Conservation (phyloP, 2,113 vertebrate species). For the Sarotherodon lohbergeri region DNA sequence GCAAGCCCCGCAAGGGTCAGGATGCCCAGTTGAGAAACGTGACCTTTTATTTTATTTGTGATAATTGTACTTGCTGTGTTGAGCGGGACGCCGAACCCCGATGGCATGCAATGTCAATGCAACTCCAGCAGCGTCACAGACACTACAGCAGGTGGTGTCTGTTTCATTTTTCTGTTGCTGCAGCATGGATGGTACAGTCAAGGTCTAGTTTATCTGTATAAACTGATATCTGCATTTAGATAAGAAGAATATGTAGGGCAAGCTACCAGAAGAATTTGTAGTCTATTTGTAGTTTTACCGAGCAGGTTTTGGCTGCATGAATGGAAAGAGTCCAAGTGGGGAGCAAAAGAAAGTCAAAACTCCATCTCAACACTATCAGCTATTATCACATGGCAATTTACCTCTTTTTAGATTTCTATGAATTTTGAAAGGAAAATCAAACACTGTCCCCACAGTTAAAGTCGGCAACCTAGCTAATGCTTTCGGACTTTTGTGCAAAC, state of each 20-base stretch:
- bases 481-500: neutral
- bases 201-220: neutral
- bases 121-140: neutral
- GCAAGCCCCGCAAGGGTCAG: slow-evolving; percentile 40
- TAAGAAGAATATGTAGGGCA: neutral
- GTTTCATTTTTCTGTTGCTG: neutral
- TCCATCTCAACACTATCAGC: neutral
- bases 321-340: neutral
- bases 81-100: neutral
- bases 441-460: neutral
- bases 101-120: neutral
- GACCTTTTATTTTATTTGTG: slow-evolving; percentile 39
- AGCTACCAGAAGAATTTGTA: neutral
- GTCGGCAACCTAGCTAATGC: neutral
- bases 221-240: neutral
- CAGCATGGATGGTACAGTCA: neutral
- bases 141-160: neutral
- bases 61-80: slow-evolving; percentile 42
- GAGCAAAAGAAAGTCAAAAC: neutral
- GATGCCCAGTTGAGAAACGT: slow-evolving; percentile 69
- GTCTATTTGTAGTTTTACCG: neutral
- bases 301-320: neutral
- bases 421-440: neutral
- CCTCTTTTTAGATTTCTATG: neutral
- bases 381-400: neutral